Evolutionary conservation across 2,888 invertebrate species (phyloP).

Genomic region (Apotomis turbidana): DNA sequence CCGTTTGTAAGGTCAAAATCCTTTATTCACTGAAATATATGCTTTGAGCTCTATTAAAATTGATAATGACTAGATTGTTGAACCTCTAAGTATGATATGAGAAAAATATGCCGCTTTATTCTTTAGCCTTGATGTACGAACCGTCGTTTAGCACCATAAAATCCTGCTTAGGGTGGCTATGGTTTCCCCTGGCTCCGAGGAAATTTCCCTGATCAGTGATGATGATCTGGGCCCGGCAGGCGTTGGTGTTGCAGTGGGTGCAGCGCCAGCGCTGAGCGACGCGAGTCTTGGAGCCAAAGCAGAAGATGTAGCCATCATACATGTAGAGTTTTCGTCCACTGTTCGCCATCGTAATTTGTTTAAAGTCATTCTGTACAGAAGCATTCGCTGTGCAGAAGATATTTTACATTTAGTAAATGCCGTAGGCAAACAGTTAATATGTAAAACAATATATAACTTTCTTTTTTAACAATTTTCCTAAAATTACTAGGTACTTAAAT

Average conservation of each 20-base stretch:
- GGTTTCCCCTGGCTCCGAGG: slow-evolving; percentile 44
- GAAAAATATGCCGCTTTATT: background rate
- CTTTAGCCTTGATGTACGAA: slow-evolving; percentile 41
- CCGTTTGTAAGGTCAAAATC: too few species aligned
- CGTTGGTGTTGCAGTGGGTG: slow-evolving; percentile 33
- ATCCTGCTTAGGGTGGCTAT: slow-evolving; percentile 48
- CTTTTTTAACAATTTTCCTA: too few species aligned
- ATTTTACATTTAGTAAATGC: too few species aligned
- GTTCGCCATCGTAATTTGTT: slow-evolving; percentile 21
- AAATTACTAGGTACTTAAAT: too few species aligned
- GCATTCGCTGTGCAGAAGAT: too few species aligned
- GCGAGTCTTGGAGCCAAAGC: slow-evolving; percentile 14
- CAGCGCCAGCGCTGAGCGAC: slow-evolving; percentile 45
- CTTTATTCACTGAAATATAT: too few species aligned
- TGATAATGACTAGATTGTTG: too few species aligned
- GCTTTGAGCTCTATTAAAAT: too few species aligned
- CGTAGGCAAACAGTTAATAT: too few species aligned
- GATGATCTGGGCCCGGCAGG: slow-evolving; percentile 45
- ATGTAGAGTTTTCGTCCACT: slow-evolving; percentile 21
- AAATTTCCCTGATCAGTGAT: slow-evolving; percentile 45
- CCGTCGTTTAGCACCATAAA: slow-evolving; percentile 46
- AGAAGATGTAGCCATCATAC: slow-evolving; percentile 19
- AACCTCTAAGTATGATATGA: background rate
- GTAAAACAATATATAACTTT: too few species aligned
- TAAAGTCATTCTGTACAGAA: background rate